Percentiles rank a stretch among this genome's conserved stretches.
Evolutionary conservation across 2,113 vertebrate species (phyloP).

Genomic region (Brachypodius melanocephalos): DNA sequence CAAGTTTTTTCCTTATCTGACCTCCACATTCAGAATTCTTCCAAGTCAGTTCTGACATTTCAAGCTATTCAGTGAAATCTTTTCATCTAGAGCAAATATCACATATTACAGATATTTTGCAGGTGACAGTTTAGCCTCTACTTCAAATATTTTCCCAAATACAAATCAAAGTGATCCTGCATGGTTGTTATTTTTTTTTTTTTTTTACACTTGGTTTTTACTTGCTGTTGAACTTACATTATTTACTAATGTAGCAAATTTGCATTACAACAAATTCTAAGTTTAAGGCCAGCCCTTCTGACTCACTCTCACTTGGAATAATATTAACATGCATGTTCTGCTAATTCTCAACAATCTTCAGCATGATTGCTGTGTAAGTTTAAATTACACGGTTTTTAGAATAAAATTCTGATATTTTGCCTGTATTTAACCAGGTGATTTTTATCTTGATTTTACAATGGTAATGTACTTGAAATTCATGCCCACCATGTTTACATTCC

Average conservation of each 20-base stretch:
- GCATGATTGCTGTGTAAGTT: background rate
- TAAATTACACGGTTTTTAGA: background rate
- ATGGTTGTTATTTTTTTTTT: background rate
- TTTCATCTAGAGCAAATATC: background rate
- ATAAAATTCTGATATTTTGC: background rate
- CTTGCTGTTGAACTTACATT: background rate
- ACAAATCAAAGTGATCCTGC: background rate
- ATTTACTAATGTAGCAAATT: background rate
- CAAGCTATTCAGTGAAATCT: background rate
- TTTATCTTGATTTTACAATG: background rate
- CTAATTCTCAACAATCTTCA: background rate
- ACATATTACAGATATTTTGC: background rate
- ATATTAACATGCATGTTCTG: background rate
- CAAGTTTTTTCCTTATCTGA: background rate
- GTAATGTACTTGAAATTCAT: background rate
- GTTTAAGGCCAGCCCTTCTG: background rate
- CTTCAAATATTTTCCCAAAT: background rate
- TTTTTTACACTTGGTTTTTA: fast-evolving
- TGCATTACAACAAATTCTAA: background rate
- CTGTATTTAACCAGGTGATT: background rate
- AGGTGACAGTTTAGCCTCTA: background rate
- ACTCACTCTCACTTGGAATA: background rate
- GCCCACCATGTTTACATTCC: background rate
- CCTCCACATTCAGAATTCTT: background rate
- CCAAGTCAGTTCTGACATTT: background rate